Evolutionary conservation across 1,140 invertebrate species (phyloP).

Genomic region (Papilio polyxenes): DNA sequence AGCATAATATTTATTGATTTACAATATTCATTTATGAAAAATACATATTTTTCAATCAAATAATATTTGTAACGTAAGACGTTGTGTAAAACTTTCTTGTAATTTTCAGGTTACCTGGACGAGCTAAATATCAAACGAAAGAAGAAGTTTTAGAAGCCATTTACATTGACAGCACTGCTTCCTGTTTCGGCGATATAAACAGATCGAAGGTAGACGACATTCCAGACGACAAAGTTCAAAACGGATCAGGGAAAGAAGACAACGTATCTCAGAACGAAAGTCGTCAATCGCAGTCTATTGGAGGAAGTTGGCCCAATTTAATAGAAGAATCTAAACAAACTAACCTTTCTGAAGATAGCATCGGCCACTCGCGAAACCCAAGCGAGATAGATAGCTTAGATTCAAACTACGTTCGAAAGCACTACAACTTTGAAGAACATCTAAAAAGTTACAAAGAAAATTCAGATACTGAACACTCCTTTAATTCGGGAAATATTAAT

Average conservation of each 20-base stretch:
- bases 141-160: constrained; percentile 79
- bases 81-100: constrained; percentile 40
- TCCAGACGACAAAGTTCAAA: constrained; percentile 51
- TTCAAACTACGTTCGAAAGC: constrained; percentile 84
- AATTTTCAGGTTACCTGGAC: constrained; percentile 74
- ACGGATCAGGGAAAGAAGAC: constrained; percentile 65
- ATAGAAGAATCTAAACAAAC: constrained; percentile 70
- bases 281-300: constrained; percentile 65
- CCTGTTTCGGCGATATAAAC: constrained; percentile 78
- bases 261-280: constrained; percentile 62
- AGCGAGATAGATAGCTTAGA: constrained; percentile 84
- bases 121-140: constrained; percentile 78
- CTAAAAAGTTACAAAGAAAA: constrained; percentile 74
- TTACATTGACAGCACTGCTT: constrained; percentile 78
- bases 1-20: too few relatives aligned
- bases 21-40: neutral
- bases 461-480: constrained; percentile 71
- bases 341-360: constrained; percentile 75
- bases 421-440: constrained; percentile 79
- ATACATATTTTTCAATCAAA: neutral
- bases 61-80: neutral
- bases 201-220: constrained; percentile 67
- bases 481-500: constrained; percentile 57
- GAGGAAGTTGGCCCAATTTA: constrained; percentile 76
- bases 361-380: constrained; percentile 74